Percentiles rank a stretch among this genome's conserved stretches.
Evolutionary conservation across 30 jellyfish, hydroid and myxozoan species (phyloP).

Genomic region (Mastigias papua): DNA sequence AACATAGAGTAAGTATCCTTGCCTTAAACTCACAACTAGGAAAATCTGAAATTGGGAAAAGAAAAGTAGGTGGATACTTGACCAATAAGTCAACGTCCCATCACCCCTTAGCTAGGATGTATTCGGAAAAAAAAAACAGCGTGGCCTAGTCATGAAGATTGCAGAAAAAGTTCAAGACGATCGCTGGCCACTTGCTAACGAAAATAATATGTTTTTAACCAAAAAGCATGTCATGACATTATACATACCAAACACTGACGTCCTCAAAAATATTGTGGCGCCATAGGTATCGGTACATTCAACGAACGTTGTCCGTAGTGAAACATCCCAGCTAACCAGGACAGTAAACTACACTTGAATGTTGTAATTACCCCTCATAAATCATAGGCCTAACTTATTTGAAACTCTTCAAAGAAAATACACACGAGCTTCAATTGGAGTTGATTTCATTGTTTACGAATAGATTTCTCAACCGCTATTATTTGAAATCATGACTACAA

Average conservation of each 20-base stretch:
- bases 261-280: not conserved
- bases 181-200: not conserved
- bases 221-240: not conserved
- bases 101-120: too few species aligned
- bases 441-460: conserved; percentile 1
- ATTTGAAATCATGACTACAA: conserved; percentile 41
- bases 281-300: not conserved
- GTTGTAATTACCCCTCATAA: not conserved
- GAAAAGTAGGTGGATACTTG: too few species aligned
- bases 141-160: too few species aligned
- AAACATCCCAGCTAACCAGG: not conserved
- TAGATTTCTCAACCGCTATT: conserved; percentile 58
- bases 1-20: too few species aligned
- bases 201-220: not conserved
- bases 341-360: not conserved
- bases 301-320: not conserved
- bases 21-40: too few species aligned
- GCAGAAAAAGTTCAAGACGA: not conserved
- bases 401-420: not conserved
- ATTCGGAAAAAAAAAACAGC: too few species aligned
- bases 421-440: not conserved
- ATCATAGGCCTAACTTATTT: not conserved
- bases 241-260: conserved; percentile 4
- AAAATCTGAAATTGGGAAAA: too few species aligned
- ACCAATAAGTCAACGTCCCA: too few species aligned